Conservation (phyloP, 30 jellyfish, hydroid and myxozoan genomes). For the Rhopilema esculentum region DNA sequence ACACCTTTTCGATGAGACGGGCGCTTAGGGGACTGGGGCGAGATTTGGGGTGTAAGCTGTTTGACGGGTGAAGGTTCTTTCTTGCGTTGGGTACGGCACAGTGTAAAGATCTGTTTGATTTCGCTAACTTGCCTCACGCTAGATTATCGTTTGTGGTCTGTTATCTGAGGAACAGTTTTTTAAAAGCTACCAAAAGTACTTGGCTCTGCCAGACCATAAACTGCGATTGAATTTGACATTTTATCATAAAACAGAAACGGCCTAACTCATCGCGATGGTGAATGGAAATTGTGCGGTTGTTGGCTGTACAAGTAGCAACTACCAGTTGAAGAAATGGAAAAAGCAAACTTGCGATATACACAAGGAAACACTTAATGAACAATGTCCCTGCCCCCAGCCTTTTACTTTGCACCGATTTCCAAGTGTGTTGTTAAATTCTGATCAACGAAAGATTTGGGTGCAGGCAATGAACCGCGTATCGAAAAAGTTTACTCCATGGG, state of each 20-base stretch:
- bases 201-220: not conserved
- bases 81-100: not conserved
- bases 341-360: slow-evolving; percentile 9
- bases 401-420: slow-evolving; percentile 42
- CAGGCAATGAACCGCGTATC: slow-evolving; percentile 20
- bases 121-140: not conserved
- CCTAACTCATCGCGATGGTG: slow-evolving; percentile 19
- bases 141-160: not conserved
- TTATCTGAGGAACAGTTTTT: not conserved
- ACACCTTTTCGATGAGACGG: not conserved
- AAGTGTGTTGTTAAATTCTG: slow-evolving; percentile 15
- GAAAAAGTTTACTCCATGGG: slow-evolving; percentile 40
- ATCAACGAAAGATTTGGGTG: slow-evolving; percentile 19
- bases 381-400: slow-evolving; percentile 55
- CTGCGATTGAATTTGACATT: not conserved
- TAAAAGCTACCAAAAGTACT: not conserved
- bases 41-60: not conserved
- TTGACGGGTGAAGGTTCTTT: not conserved
- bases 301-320: slow-evolving; percentile 43
- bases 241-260: not conserved
- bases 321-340: slow-evolving; percentile 9
- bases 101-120: not conserved
- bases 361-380: slow-evolving; percentile 6
- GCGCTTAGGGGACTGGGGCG: not conserved
- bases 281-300: slow-evolving; percentile 60